Evolutionary conservation across 1,140 invertebrate genomes (phyloP).

Genomic region (Drosophila bocki): DNA sequence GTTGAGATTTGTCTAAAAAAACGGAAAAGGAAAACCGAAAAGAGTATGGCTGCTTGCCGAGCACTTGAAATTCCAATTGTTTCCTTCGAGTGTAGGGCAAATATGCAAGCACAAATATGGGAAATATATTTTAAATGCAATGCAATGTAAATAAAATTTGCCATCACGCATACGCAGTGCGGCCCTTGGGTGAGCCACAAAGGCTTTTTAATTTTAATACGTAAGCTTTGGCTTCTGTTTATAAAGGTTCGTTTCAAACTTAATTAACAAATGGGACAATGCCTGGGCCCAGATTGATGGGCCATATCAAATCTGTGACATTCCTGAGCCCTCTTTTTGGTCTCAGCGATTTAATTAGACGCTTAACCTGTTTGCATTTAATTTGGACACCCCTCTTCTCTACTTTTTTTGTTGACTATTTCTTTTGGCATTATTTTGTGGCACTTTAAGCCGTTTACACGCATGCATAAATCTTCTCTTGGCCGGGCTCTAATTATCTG

Average conservation of each 20-base stretch:
- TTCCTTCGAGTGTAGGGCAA: constrained; percentile 41
- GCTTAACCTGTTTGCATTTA: constrained; percentile 79
- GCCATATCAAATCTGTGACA: constrained; percentile 62
- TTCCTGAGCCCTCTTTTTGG: constrained; percentile 26
- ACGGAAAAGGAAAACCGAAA: constrained; percentile 14
- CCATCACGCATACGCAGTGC: constrained; percentile 2
- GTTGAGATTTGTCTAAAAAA: constrained; percentile 47
- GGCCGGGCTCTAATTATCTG: constrained; percentile 75
- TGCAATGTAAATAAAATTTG: constrained; percentile 16
- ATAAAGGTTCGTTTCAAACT: constrained; percentile 68
- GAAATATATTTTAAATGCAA: constrained; percentile 51
- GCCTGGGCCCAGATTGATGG: constrained; percentile 61
- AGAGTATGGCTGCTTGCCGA: constrained; percentile 8
- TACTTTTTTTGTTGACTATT: constrained; percentile 30
- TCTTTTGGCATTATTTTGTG: constrained; percentile 58
- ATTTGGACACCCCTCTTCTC: constrained; percentile 34
- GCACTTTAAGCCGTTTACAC: constrained; percentile 79
- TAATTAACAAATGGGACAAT: constrained; percentile 66
- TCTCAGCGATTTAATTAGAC: constrained; percentile 72
- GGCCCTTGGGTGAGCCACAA: constrained; percentile 19
- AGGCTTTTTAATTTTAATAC: constrained; percentile 60
- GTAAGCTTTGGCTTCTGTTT: constrained; percentile 47
- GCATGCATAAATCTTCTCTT: constrained; percentile 75
- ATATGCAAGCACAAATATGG: constrained; percentile 39
- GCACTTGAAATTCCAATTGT: constrained; percentile 35